A percentile compares a stretch with the other conserved stretches of the same genome.
Evolutionary conservation across 2,888 invertebrate species (phyloP).

Genomic region (Maniola hyperantus): DNA sequence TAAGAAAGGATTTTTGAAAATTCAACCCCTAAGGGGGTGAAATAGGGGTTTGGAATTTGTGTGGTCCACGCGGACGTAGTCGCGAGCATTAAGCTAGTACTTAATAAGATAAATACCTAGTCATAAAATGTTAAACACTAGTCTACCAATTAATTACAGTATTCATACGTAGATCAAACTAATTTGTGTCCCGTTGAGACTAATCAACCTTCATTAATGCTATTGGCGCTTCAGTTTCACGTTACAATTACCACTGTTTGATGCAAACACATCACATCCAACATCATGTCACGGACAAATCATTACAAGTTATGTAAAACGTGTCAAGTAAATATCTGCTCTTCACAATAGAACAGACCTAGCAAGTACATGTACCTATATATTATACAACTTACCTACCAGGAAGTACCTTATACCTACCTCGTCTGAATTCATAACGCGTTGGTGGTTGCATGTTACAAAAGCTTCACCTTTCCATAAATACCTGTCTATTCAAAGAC

Average conservation of each 20-base stretch:
- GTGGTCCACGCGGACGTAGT: too few species aligned
- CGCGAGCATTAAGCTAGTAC: too few species aligned
- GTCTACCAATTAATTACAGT: slow-evolving; percentile 1
- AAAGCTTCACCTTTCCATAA: too few species aligned
- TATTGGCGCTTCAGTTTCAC: slow-evolving; percentile 63
- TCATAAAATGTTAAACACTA: neutral
- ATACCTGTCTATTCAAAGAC: too few species aligned
- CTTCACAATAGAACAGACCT: slow-evolving; percentile 5
- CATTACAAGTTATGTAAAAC: slow-evolving; percentile 17
- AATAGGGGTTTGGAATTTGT: too few species aligned
- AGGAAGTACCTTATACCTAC: too few species aligned
- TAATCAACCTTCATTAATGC: slow-evolving; percentile 72
- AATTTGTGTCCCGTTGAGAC: slow-evolving; percentile 55
- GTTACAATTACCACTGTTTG: slow-evolving; percentile 42
- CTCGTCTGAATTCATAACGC: too few species aligned
- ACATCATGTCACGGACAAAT: slow-evolving; percentile 14
- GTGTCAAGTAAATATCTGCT: slow-evolving; percentile 13
- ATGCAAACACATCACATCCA: slow-evolving; percentile 22
- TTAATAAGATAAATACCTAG: too few species aligned
- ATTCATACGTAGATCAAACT: slow-evolving; percentile 29
- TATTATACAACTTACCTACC: too few species aligned
- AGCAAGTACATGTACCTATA: neutral
- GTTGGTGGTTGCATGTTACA: too few species aligned
- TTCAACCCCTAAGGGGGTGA: too few species aligned
- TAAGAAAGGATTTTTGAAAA: too few species aligned